A percentile compares a stretch with the other conserved stretches of the same genome.
phyloP scores from a whole-genome alignment of 2,113 vertebrate species.

The Aphyosemion australe region DNA sequence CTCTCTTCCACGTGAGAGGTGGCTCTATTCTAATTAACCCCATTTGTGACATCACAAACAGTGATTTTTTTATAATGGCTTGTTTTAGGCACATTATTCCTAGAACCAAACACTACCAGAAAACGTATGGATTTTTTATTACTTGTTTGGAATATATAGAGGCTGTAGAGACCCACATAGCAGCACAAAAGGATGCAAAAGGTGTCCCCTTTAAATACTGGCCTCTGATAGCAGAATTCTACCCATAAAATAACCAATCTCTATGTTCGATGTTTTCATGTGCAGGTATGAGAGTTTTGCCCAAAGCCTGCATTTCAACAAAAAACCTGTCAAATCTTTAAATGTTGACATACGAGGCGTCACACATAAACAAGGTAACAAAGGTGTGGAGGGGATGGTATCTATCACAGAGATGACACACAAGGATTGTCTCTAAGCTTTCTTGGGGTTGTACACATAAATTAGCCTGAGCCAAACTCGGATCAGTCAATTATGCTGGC shows the following conservation, averaged over 20 bases:
- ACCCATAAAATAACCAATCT: slow-evolving; percentile 1
- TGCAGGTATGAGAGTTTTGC: slow-evolving; percentile 10
- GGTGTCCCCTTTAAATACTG: too few species aligned
- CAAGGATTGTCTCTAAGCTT: slow-evolving; percentile 77
- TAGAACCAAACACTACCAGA: too few species aligned
- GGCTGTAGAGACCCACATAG: too few species aligned
- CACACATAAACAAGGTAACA: slow-evolving; percentile 52
- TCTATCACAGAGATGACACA: slow-evolving; percentile 69
- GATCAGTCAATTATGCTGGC: slow-evolving; percentile 69
- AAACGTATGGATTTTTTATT: too few species aligned
- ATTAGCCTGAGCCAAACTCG: slow-evolving; percentile 69
- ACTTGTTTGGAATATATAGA: too few species aligned
- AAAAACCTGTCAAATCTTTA: slow-evolving; percentile 47
- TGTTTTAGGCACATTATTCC: too few species aligned
- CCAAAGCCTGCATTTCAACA: slow-evolving; percentile 40
- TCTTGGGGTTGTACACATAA: slow-evolving; percentile 71
- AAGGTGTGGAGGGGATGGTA: slow-evolving; percentile 31
- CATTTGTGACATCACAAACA: too few species aligned
- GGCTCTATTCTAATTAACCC: too few species aligned
- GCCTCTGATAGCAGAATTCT: background rate
- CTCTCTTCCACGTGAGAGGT: too few species aligned
- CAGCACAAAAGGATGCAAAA: too few species aligned
- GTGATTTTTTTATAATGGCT: too few species aligned
- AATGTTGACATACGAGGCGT: slow-evolving; percentile 62
- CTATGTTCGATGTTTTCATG: slow-evolving; percentile 6